Percentiles rank a stretch among this genome's conserved stretches.
Evolutionary conservation across 1,140 invertebrate species (phyloP).

Genomic region (Laodelphax striatellus): DNA sequence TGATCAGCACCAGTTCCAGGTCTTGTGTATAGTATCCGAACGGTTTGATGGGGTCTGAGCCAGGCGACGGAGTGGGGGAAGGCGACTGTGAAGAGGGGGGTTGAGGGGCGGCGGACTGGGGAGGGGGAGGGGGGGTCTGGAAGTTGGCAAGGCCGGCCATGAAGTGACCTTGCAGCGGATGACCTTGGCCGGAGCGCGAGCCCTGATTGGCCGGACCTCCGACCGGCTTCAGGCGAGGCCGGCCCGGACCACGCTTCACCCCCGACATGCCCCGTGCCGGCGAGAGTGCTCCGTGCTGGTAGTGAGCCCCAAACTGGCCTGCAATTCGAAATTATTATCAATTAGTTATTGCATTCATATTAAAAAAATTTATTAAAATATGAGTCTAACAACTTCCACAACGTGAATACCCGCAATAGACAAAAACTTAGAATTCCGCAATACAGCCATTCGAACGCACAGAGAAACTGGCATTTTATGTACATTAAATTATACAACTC

Average conservation of each 20-base stretch:
- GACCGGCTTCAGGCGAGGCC: conserved; percentile 51
- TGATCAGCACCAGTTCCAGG: conserved; percentile 9
- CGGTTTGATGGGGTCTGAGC: conserved; percentile 26
- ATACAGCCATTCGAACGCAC: too few relatives aligned
- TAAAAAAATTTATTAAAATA: too few relatives aligned
- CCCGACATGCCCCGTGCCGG: neutral
- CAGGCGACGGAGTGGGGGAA: conserved; percentile 32
- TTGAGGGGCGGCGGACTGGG: conserved; percentile 22
- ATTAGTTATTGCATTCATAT: too few relatives aligned
- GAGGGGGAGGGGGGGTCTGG: neutral
- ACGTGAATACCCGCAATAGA: too few relatives aligned
- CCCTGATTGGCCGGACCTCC: conserved; percentile 47
- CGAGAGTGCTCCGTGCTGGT: too few relatives aligned
- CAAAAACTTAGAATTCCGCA: too few relatives aligned
- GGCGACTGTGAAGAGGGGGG: conserved; percentile 30
- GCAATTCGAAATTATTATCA: neutral
- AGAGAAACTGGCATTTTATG: too few relatives aligned
- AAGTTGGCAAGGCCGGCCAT: conserved; percentile 30
- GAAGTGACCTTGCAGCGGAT: conserved; percentile 34
- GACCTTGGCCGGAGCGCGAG: conserved; percentile 24
- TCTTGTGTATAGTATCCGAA: conserved; percentile 37
- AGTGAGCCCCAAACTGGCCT: too few relatives aligned
- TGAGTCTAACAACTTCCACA: too few relatives aligned
- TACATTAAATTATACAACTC: too few relatives aligned
- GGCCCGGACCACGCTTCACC: conserved; percentile 57